A percentile compares a stretch with the other conserved stretches of the same genome.
These are phyloP conservation scores for Myoxocephalus aenaeus DNA, from an alignment of 2,797 vertebrate genomes.

Conservation along the genomic window DNA sequence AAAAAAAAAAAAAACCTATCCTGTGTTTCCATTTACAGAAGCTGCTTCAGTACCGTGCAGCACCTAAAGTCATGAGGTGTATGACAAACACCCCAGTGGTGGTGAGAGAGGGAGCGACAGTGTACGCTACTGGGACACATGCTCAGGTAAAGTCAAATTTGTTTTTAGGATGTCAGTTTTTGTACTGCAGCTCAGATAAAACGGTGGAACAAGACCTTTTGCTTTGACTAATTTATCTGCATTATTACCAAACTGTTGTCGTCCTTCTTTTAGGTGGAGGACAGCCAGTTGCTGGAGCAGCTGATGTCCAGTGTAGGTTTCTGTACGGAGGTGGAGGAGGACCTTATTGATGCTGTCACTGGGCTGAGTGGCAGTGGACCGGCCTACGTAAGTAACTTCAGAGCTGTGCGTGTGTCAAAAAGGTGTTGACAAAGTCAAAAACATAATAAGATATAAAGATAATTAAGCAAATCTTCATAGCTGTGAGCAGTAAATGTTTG, in stretches of 20 bases:
- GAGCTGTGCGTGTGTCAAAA: neutral
- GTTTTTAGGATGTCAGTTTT: neutral
- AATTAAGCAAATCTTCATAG: neutral
- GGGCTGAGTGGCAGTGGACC: conserved; percentile 96
- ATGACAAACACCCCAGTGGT: conserved; percentile 98
- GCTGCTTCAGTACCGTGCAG: conserved; percentile 85
- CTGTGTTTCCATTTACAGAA: conserved; percentile 83
- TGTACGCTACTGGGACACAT: conserved; percentile 93
- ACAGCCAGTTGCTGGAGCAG: conserved; percentile 91
- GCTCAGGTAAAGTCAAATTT: conserved; percentile 84
- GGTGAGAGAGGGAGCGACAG: conserved; percentile 94
- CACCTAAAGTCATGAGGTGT: conserved; percentile 94
- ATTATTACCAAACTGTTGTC: neutral
- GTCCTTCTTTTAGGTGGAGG: conserved; percentile 81
- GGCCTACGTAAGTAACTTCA: conserved; percentile 87
- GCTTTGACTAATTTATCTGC: neutral
- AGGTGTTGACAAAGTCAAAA: neutral
- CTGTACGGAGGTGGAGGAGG: conserved; percentile 96
- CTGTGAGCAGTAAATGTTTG: neutral
- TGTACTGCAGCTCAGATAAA: neutral
- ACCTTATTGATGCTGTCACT: conserved; percentile 94
- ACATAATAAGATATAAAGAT: neutral
- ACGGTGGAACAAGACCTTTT: neutral
- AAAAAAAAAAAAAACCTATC: neutral
- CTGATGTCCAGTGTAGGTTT: conserved; percentile 94